phyloP scores from a whole-genome alignment of 2,113 vertebrate species.

The Bettongia penicillata region DNA sequence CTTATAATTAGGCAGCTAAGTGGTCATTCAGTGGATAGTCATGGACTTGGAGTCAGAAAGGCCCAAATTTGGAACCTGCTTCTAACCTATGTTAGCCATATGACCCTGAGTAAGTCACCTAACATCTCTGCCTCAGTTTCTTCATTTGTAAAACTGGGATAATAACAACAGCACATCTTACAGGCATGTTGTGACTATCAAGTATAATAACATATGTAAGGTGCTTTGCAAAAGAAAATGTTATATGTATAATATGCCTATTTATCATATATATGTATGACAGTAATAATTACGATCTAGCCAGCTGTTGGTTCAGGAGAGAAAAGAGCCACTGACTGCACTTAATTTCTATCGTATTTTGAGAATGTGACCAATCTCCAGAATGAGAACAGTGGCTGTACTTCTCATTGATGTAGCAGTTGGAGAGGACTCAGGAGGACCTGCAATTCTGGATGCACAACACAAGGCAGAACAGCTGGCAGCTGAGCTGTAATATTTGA shows the following conservation, averaged over 20 bases:
- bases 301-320: neutral
- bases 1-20: neutral
- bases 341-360: constrained; percentile 11
- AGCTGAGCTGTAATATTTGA: neutral
- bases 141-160: neutral
- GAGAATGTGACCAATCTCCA: neutral
- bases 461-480: constrained; percentile 1
- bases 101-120: neutral
- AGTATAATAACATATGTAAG: neutral
- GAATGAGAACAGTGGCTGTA: neutral
- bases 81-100: neutral
- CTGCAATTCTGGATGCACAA: neutral
- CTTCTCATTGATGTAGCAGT: neutral
- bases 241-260: neutral
- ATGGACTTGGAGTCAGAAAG: neutral
- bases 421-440: neutral
- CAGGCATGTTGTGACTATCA: neutral
- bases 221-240: neutral
- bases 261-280: too few relatives aligned
- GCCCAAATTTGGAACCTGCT: neutral
- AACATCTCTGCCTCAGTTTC: neutral
- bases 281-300: constrained; percentile 11
- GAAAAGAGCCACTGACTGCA: neutral
- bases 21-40: neutral
- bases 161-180: neutral